Base-by-base conservation (phyloP, 2,888 invertebrate species). In the Euplagia quadripunctaria region DNA sequence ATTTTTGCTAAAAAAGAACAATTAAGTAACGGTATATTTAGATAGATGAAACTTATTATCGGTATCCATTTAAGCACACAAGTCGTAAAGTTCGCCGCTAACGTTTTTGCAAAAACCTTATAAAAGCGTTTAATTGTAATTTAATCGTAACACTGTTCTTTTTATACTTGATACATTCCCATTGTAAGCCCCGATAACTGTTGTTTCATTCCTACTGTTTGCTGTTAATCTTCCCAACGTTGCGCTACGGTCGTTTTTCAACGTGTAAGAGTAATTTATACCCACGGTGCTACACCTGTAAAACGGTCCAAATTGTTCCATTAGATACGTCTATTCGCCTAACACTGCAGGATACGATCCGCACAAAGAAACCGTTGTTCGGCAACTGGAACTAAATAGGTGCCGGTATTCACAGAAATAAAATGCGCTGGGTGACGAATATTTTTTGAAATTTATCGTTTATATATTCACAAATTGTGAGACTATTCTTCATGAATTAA, bases 51-150 rank as follows among this genome's bases (percentile, higher is more conserved):
- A 74, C 52, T 73, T 55, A 41, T 75, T 80, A 77, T 78, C 63
- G 55, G 77, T 78, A 77, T 71, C 78, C 75, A 80, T 77, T 79
- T 58, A 66, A 76, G 71, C 70, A 77, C 71, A 74, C 75, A 63
- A 73, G 55, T 42, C 49, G 67, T 61, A 31, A 31, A 31, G 31
- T 31, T 2, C 31, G 31, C 31, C 31, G 31, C 31, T 31, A 80
- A 81, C 73, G 64, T 68, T 77, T 82, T 77, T 67, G 70, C 77
- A 82, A 85, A 84, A 84, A 78, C 63, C 51, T 64, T 74, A 55
- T 63, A 73, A 84, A 85, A 83, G 76, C 84, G 79, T 82, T 79
- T 88, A 86, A 88, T 89, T 86, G 82, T 82, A 80, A 85, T 85
- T 82, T 73, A 84, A 83, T 82, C 71, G 83, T 73, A 74, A 80